phyloP scores from a whole-genome alignment of 2,888 invertebrate genomes.

The Cheilosia urbana region DNA sequence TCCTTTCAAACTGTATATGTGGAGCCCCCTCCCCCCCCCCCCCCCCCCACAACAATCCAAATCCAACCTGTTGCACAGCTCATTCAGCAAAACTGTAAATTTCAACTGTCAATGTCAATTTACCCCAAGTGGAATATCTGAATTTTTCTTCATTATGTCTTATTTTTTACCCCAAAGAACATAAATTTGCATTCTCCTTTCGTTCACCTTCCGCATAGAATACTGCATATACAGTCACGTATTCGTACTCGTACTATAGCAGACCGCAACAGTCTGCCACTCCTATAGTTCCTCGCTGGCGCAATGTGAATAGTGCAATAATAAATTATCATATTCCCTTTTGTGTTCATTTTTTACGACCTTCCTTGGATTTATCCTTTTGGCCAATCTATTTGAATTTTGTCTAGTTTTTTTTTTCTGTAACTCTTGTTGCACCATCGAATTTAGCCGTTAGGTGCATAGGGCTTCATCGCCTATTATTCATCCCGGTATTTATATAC shows the following conservation, averaged over 20 bases:
- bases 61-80: background rate
- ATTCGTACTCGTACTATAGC: background rate
- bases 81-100: slow-evolving; percentile 16
- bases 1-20: too few species aligned
- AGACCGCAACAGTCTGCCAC: slow-evolving; percentile 69
- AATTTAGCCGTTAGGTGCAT: slow-evolving; percentile 62
- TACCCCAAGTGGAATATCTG: slow-evolving; percentile 53
- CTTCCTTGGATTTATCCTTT: slow-evolving; percentile 60
- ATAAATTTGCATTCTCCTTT: slow-evolving; percentile 59
- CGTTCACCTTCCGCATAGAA: slow-evolving; percentile 37
- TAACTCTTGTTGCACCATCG: slow-evolving; percentile 15
- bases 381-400: slow-evolving; percentile 47
- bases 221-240: slow-evolving; percentile 11
- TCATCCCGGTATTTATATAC: slow-evolving; percentile 47
- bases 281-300: slow-evolving; percentile 23
- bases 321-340: slow-evolving; percentile 70
- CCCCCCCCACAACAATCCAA: background rate
- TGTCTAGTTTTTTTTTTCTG: background rate
- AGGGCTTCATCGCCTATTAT: slow-evolving; percentile 64
- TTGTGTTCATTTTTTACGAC: slow-evolving; percentile 61
- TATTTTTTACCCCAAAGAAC: slow-evolving; percentile 22
- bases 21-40: background rate
- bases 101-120: slow-evolving; percentile 70
- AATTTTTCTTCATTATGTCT: slow-evolving; percentile 64
- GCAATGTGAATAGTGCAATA: slow-evolving; percentile 65